A percentile compares a stretch with the other conserved stretches of the same genome.
Evolutionary conservation across 2,888 invertebrate genomes (phyloP).

Genomic region (Tineola bisselliella): DNA sequence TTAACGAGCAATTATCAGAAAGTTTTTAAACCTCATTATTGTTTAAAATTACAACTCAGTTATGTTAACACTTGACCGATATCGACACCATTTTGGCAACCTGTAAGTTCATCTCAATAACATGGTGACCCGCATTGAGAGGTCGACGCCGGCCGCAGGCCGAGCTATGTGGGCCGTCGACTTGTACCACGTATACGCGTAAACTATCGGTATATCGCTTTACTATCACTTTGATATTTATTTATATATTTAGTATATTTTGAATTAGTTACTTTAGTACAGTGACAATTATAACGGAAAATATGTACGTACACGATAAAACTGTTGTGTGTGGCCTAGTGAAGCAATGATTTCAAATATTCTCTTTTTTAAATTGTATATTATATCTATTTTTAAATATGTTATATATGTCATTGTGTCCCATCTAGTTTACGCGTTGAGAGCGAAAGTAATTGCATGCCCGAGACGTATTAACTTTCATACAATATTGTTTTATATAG

Average conservation of each 20-base stretch:
- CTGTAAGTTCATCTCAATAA: conserved; percentile 37
- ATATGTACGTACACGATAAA: no score
- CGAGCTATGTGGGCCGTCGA: conserved; percentile 28
- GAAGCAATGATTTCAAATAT: no score
- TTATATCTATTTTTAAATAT: no score
- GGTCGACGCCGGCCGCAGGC: conserved; percentile 42
- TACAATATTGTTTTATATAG: no score
- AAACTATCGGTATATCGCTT: not conserved
- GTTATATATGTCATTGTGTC: no score
- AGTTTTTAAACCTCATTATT: not conserved
- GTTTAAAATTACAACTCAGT: not conserved
- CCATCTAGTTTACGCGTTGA: no score
- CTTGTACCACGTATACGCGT: conserved; percentile 21
- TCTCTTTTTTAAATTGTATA: no score
- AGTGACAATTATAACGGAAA: no score
- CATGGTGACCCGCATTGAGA: conserved; percentile 42
- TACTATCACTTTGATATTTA: not conserved
- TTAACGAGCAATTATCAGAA: not conserved
- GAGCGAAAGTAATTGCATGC: no score
- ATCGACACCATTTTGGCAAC: conserved; percentile 10
- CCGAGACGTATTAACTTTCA: no score
- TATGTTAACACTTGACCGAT: not conserved
- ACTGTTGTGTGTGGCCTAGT: no score
- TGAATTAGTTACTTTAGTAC: no score
- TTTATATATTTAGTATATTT: not conserved